Base-by-base conservation (phyloP, 2,888 invertebrate genomes). In the Masnerella sp. region DNA sequence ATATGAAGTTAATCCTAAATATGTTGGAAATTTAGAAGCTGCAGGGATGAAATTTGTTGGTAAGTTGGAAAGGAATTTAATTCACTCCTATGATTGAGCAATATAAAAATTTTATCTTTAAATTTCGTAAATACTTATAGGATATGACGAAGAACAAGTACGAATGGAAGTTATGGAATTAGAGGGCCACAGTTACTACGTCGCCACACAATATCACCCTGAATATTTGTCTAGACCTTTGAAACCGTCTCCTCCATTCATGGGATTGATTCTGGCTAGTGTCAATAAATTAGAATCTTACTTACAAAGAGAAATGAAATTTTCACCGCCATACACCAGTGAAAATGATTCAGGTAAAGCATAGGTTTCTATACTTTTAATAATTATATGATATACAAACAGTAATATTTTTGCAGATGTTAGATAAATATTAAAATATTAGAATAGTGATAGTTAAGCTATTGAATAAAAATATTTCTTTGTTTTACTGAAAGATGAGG, bases 121-220 rank as follows among this genome's bases (percentile, higher is more conserved):
- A 14, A 14, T 14, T 38, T 68, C 8, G 20, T 22, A 36, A 34
- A 49, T 11, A 25, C 43, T 82, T 89, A 45, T 73, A 89, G 90
- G 91, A 32, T 92, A 92, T 52, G 97, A 97, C 85, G 91, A 91
- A 11, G 92, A 93, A n/a, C 91, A 93, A 61, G 91, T 93, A 62
- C 91, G 99, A 20, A 99, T 99, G 98, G 99, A 99, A 89, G 94
- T 99, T 25, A 91, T 97, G 45, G 94, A 96, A 83, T 89, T 99
- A 11, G 91, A 93, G 56, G 91, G 90, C 52, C 99, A 99, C 88
- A 95, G 95, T 0, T 99, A 95, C 88, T 99, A 95, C 85, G 95
- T 98, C 3, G 95, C 95, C 0, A 97, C 97, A 1, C 34, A 34
- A 11, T 34, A 34, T 3, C 34, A 34, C 88, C 99, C 99, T 0